Base-by-base conservation (phyloP, 2,113 vertebrate species). In the Takifugu flavidus region DNA sequence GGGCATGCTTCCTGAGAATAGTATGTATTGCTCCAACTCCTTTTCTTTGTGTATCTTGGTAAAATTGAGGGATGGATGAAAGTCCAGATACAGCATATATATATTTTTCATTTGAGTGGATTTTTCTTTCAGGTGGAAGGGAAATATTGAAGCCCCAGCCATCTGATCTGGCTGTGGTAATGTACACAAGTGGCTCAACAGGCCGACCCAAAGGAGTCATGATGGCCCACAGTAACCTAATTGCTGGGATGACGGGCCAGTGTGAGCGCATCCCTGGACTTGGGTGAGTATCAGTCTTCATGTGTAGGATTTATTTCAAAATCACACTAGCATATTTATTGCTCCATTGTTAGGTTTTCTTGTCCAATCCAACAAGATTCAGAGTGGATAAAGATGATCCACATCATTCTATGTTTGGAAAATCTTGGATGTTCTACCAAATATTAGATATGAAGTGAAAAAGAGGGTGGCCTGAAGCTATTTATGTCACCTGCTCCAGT, bases 111-210 rank as follows among this genome's bases (percentile, higher is more conserved):
- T 20, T 20, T 20, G 49, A 26, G 52, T 61, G n/a, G 20, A 1
- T 29, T 45, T 86, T 47, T 81, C 59, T 77, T 34, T 28, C 83
- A 99, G 97, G 74, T 67, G 86, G 31, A 29, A 34, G 83, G 67
- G 51, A 72, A 47, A 89, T 92, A 26, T 89, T 85, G 70, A 85
- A 89, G 82, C 96, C 97, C 2, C 60, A 72, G 61, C 90, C 94
- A 15, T 89, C 93, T 0, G 97, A 99, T 80, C 72, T 98, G 74
- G 97, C 96, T 13, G 89, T 99, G 44, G 92, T 99, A 25, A 98
- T 99, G 96, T 99, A 99, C 69, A 99, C 97, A 63, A 99, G 97
- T 4, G 97, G 97, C 6, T 99, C 97, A 4, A 99, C 97, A 0
- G 97, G 95, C 46, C 88, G 82, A 55, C 97, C 96, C 34, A 99